Percentiles rank a stretch among this genome's conserved stretches.
Evolutionary conservation across 2,888 invertebrate genomes (phyloP).

Genomic region (Myopa testacea): DNA sequence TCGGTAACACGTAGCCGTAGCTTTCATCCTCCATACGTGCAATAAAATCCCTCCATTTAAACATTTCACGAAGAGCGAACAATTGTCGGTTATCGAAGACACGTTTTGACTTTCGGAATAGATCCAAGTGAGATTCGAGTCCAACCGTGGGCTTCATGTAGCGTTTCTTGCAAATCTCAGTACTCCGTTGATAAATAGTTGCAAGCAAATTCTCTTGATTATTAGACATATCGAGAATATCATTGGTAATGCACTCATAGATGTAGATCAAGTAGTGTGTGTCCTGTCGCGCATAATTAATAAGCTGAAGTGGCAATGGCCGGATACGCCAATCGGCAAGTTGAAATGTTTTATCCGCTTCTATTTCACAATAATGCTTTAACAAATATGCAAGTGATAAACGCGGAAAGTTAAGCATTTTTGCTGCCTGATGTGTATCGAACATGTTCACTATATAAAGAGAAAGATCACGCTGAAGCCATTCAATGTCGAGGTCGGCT

Average conservation of each 20-base stretch:
- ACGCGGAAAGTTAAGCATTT: conserved; percentile 76
- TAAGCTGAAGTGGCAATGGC: conserved; percentile 84
- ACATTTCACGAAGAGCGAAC: conserved; percentile 83
- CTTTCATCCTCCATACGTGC: conserved; percentile 94
- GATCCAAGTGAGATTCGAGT: conserved; percentile 78
- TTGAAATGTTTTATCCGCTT: conserved; percentile 91
- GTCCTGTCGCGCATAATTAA: conserved; percentile 90
- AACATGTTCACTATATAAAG: conserved; percentile 97
- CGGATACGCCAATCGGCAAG: conserved; percentile 95
- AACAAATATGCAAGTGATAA: conserved; percentile 84
- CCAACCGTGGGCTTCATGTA: conserved; percentile 82
- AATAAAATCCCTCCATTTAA: conserved; percentile 87
- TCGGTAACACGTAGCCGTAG: conserved; percentile 90
- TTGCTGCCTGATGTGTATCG: conserved; percentile 92
- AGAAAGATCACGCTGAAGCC: conserved; percentile 96
- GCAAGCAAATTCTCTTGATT: conserved; percentile 75
- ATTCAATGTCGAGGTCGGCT: conserved; percentile 85
- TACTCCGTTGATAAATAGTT: conserved; percentile 80
- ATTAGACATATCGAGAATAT: conserved; percentile 76
- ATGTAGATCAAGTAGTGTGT: conserved; percentile 95
- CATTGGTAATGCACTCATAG: conserved; percentile 82
- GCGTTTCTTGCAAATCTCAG: conserved; percentile 81
- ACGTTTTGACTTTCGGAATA: conserved; percentile 83
- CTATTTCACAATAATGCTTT: conserved; percentile 80
- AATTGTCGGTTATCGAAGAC: conserved; percentile 88